These are phyloP conservation scores for Buphagus erythrorhynchus DNA, from an alignment of 2,797 vertebrate genomes.

Conservation along the genomic window DNA sequence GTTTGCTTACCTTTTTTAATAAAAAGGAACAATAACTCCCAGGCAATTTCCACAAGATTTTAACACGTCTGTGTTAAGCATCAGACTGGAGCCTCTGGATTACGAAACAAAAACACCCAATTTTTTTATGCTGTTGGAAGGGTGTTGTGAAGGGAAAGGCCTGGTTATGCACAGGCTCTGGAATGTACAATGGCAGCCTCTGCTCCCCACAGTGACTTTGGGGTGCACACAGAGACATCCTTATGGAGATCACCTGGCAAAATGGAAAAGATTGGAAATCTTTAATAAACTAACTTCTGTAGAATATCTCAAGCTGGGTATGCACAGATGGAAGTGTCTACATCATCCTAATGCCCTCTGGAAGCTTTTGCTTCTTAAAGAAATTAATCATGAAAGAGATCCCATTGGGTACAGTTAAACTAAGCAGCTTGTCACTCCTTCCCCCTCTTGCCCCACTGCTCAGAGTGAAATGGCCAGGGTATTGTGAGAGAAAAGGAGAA, in stretches of 20 bases:
- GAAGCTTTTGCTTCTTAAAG: background rate
- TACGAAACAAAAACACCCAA: background rate
- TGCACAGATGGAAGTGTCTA: background rate
- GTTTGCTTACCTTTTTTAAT: slow-evolving; percentile 5
- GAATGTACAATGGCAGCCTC: background rate
- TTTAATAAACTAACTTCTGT: background rate
- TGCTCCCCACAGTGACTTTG: background rate
- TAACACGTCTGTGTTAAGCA: background rate
- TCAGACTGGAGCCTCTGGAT: background rate
- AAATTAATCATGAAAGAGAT: background rate
- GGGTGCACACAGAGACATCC: background rate
- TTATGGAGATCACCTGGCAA: background rate
- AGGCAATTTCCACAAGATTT: slow-evolving; percentile 2
- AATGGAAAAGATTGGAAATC: background rate
- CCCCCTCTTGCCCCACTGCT: background rate
- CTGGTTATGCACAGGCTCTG: background rate
- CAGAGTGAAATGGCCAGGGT: background rate
- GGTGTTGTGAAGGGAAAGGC: background rate
- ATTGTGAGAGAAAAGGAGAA: background rate
- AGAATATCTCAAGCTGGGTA: background rate
- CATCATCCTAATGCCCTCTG: background rate
- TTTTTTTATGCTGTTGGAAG: background rate
- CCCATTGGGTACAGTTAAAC: background rate
- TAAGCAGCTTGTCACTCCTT: background rate
- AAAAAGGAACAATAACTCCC: background rate